Base-by-base conservation (phyloP, 2,113 vertebrate genomes). In the Rhabdornis inornatus region DNA sequence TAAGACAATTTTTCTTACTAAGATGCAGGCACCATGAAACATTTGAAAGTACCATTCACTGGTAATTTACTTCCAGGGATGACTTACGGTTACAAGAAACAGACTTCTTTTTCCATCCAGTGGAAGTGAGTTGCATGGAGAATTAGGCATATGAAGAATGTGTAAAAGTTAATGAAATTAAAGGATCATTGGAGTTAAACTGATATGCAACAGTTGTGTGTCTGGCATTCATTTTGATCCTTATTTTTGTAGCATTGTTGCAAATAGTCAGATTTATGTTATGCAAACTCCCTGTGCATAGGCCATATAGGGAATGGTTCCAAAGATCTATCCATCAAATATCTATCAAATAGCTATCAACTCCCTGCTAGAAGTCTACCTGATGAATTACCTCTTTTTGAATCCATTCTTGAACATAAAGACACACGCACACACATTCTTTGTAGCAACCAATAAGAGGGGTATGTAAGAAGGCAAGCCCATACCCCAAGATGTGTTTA, bases 1-100 rank as follows among this genome's bases (percentile, higher is more conserved):
- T 92, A 97, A 80, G 20, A 33, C 91, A 94, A 87, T 79, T 64
- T 96, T 92, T 89, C 79, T 76, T 83, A 83, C 50, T 81, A 87
- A 91, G 40, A 90, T 91, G n/a, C 42, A 90, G 45, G n/a, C 20
- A 39, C 84, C 71, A 47, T 87, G 80, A 94, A 83, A 19, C 23
- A 75, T 89, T 87, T 85, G 35, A 95, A 92, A 88, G 57, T 37
- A 88, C 33, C 52, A 39, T 79, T 87, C 83, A 56, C 63, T 53
- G 82, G 57, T 87, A 94, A 94, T 76, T 87, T 61, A 55, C 45
- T 95, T 94, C 45, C 44, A 53, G 63, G 24, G 23, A 60, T 79
- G 44, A 27, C 5, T 40, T 65, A 75, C 7, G 21, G 61, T 53
- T 90, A 74, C 33, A 68, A 57, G n/a, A 77, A 94, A 61, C 4